Base-by-base conservation (phyloP, 1,140 invertebrate genomes). In the Macrosteles quadrilineatus region DNA sequence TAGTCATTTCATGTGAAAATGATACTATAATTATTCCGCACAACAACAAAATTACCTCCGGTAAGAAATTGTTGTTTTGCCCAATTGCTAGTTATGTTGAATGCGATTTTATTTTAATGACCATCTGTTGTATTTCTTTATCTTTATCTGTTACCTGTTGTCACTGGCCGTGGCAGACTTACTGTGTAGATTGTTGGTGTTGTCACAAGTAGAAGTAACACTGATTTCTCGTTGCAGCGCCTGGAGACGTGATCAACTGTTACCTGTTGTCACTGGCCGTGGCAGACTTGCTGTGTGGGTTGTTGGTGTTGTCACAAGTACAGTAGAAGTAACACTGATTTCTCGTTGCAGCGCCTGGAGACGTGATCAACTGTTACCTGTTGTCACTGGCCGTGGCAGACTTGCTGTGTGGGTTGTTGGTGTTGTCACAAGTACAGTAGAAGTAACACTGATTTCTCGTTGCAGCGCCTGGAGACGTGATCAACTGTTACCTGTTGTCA, bases 341-440 rank as follows among this genome's bases (percentile, higher is more conserved):
- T 36, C 4, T 36, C 45, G 36, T 68, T 69, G 3, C 83, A 95
- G 93, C 93, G 83, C 89, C 91, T 73, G 88, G 88, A 75, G 94
- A 97, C 85, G 94, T 96, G 77, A 94, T 97, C 78, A 95, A 95
- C 81, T 93, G 92, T 81, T 97, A 97, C 83, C 83, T 97, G 72
- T 85, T 97, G 71, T 98, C 96, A 25, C 83, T 98, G 79, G 93
- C 95, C 11, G 88, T 94, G 70, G 94, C 95, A 45, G 96, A 98
- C 82, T 83, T 98, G 71, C 85, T 97, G 50, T 93, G 88, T 76
- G 95, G 96, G 66, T 80, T 97, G 43, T 85, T 97, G 65, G 90
- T 98, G 68, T 92, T 97, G 47, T 96, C 96, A 4, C 86, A 98
- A 71, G 97, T n/a, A n/a, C n/a, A n/a, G n/a, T n/a, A n/a, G n/a